Base-by-base conservation (phyloP, 2,888 invertebrate genomes). In the Bellardia bayeri region DNA sequence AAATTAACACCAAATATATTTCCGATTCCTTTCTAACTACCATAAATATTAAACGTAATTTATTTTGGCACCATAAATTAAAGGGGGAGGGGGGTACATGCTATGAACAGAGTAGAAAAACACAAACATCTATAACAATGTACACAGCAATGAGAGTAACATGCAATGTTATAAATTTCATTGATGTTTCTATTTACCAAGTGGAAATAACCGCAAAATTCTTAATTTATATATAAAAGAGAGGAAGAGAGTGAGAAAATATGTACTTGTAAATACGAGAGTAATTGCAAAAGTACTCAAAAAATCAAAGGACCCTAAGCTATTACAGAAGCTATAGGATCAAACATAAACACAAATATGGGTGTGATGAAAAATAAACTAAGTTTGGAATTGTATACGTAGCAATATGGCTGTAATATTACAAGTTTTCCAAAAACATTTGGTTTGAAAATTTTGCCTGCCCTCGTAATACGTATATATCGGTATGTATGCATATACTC, bases 181-280 rank as follows among this genome's bases (percentile, higher is more conserved):
- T 92, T 92, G 92, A 92, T 92, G 92, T 92, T 92, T 92, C 92
- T 92, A 92, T 92, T 92, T 92, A 91, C 87, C 74, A 85, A 71
- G 74, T 69, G 16, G 51, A 72, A 82, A 64, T 37, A 78, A 81
- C 87, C 84, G 69, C 87, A 85, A 84, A 82, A 78, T 74, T 78
- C 68, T 81, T 85, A 51, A 81, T 79, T 84, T 84, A 23, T 74
- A 30, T 69, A 49, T 33, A 68, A 40, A 7, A 37, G 49, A 64
- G 6, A 42, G 0, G 0, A 42, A 13, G 56, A 11, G 42, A 33
- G 30, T 45, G 13, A 13, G 37, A 33, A 56, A 23, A 23, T n/a
- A 3, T n/a, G 3, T 51, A 3, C 1, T 56, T 23, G 14, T 13
- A 13, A 1, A 14, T 30, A n/a, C 33, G 81, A 64, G 8, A 11